phyloP scores from a whole-genome alignment of 92 coral and sea anemone genomes.

The Muricea muricata region DNA sequence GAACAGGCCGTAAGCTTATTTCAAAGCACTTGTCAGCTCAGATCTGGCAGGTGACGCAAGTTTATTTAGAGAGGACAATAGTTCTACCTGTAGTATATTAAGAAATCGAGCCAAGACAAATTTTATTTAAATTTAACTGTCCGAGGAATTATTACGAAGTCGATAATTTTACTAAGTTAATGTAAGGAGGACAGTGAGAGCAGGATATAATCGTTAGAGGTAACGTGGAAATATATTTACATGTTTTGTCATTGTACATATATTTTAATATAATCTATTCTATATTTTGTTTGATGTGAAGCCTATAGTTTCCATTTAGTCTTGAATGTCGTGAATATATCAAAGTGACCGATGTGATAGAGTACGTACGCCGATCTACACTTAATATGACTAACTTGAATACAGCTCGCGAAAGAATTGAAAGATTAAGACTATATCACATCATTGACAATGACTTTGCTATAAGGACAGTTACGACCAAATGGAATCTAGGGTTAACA shows the following conservation, averaged over 20 bases:
- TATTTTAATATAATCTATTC: too few species aligned
- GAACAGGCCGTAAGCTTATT: too few species aligned
- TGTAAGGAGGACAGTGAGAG: too few species aligned
- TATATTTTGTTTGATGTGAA: too few species aligned
- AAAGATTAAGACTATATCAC: background rate
- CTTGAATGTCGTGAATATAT: too few species aligned
- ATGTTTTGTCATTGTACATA: too few species aligned
- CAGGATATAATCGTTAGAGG: background rate
- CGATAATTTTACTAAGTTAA: background rate
- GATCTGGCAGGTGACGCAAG: background rate
- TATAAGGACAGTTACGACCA: background rate
- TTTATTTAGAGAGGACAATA: background rate
- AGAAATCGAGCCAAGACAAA: background rate
- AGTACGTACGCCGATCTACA: too few species aligned
- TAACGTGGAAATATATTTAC: background rate
- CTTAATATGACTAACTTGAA: too few species aligned
- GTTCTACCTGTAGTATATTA: conserved; percentile 1
- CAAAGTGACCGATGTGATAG: too few species aligned
- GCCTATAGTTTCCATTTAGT: too few species aligned
- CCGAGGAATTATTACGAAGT: background rate
- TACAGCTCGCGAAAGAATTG: too few species aligned
- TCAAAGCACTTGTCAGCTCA: background rate
- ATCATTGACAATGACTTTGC: background rate
- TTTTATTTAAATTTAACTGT: background rate
- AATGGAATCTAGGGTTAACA: too few species aligned